Conservation (phyloP, 2,797 vertebrate species). For the Zalophus californianus region DNA sequence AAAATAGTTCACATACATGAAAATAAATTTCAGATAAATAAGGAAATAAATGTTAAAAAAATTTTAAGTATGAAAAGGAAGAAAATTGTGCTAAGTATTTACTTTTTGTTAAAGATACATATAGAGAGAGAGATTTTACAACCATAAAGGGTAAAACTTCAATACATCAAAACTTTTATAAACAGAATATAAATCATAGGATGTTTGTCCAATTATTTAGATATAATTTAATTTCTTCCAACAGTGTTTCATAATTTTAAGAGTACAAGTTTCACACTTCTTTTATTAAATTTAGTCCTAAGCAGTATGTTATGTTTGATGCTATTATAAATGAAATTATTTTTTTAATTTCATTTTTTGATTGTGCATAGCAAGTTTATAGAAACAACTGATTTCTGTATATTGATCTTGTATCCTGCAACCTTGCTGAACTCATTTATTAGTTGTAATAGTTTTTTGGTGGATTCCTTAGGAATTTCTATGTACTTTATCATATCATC, state of each 20-base stretch:
- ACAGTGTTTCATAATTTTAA: neutral
- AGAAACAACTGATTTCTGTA: neutral
- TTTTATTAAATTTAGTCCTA: neutral
- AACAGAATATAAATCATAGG: neutral
- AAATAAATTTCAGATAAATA: slow-evolving; percentile 37
- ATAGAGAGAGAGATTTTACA: neutral
- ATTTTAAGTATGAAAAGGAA: neutral
- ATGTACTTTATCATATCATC: neutral
- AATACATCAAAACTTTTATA: neutral
- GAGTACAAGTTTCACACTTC: neutral
- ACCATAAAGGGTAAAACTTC: neutral
- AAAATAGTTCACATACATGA: neutral
- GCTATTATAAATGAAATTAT: neutral
- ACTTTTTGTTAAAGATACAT: neutral
- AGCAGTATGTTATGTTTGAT: neutral
- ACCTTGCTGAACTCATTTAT: neutral
- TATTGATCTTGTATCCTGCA: neutral
- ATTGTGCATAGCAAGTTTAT: neutral
- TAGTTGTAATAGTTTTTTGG: neutral
- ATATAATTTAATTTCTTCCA: neutral
- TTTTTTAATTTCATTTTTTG: slow-evolving; percentile 35
- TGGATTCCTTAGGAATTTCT: neutral
- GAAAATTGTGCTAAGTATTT: neutral
- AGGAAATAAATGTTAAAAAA: neutral
- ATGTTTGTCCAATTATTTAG: neutral